A percentile compares a stretch with the other conserved stretches of the same genome.
Conservation (phyloP, 1,140 invertebrate genomes). For the Orchestia grillus region DNA sequence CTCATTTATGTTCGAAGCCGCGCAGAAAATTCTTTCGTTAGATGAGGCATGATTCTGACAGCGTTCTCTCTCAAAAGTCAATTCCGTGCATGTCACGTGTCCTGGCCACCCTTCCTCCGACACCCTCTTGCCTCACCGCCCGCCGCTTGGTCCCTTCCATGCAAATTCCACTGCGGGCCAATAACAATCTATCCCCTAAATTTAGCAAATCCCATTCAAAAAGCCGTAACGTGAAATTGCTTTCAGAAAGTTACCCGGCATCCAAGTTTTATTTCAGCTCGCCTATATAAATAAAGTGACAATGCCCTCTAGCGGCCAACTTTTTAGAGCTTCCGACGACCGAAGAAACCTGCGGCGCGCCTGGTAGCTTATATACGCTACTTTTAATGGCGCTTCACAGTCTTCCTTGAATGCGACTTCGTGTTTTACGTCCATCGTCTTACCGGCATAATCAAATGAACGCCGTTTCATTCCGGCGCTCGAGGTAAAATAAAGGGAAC, state of each 20-base stretch:
- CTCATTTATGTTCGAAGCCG: not conserved
- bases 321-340: conserved; percentile 18
- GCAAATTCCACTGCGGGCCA: conserved; percentile 31
- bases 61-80: not conserved
- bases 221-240: conserved; percentile 56
- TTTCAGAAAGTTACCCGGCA: conserved; percentile 48
- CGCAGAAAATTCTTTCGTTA: not conserved
- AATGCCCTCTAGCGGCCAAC: conserved; percentile 42
- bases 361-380: not conserved
- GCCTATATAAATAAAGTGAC: conserved; percentile 49
- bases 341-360: not conserved
- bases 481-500: not conserved
- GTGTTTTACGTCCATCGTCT: not conserved
- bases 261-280: conserved; percentile 45
- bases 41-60: not conserved
- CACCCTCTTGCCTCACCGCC: not conserved
- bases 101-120: not conserved
- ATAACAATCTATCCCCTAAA: conserved; percentile 52
- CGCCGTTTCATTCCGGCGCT: not conserved
- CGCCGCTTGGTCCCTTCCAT: not conserved
- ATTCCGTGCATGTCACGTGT: not conserved
- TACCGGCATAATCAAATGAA: not conserved
- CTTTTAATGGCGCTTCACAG: not conserved
- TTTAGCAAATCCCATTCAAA: conserved; percentile 56
- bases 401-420: conserved; percentile 11